Base-by-base conservation (phyloP, 2,797 vertebrate genomes). In the Hemitrygon akajei region DNA sequence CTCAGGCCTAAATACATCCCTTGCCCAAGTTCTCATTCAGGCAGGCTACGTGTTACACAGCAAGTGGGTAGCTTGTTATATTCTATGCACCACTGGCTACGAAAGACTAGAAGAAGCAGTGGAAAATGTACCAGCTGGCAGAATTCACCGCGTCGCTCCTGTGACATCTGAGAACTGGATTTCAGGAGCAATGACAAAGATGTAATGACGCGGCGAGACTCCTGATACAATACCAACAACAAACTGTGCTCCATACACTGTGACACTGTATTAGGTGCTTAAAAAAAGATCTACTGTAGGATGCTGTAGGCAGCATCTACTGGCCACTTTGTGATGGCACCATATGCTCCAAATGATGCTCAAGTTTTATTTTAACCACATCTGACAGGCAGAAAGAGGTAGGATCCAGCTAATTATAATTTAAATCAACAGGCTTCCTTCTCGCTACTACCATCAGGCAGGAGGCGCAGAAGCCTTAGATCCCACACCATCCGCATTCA, bases 291-390 rank as follows among this genome's bases (percentile, higher is more conserved):
- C 10, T 60, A 86, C 47, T 7, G 47, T 56, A n/a, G n/a, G n/a
- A n/a, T n/a, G n/a, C 25, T 60, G 47, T 86, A 14, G 37, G 20
- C 80, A 47, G 2, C 47, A 37, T 22, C 20, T 60, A 30, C 37
- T 86, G 82, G 5, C 56, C 82, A 60, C 27, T 60, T 86, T 86
- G 82, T 86, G 82, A 60, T 86, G 3, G 81, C 30, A 60, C 27
- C 56, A 60, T 60, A 60, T 60, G 82, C 56, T 30, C 56, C 82
- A 60, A 56, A 60, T 2, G 7, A 27, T 16, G 22, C 27, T 82
- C 22, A 82, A 34, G 81, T 12, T 84, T 84, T 84, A 84, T 84
- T 84, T 84, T 12, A 84, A 58, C 60, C 58, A 86, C 56, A 86
- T 86, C 30, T 60, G 20, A 86, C 25, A 86, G 27, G 20, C 27